Evolutionary conservation across 2,797 vertebrate genomes (phyloP), one percentile per base, ranked within the genome.

Genomic region (Neosilurus mollespiculum): DNA sequence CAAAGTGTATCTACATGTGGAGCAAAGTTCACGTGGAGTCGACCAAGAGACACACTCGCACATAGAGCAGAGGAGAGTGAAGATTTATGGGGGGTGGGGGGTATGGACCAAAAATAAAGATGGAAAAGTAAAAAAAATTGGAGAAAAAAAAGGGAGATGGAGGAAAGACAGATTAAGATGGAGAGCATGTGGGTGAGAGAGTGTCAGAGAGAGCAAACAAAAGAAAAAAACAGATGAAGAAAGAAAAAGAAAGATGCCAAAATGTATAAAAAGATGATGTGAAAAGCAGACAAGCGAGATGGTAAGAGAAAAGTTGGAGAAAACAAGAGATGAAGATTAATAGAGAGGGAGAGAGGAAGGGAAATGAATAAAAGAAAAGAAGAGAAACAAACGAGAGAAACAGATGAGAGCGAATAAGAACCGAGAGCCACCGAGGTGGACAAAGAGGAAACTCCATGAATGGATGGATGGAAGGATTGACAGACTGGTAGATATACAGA

Each of bases 141-240:
- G 12, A 37, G 30, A 59, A 26, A 0, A 26, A 43, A 43, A 43
- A 43, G 6, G 6, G 6, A 43, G 6, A n/a, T 59, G 2, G 54
- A 76, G 56, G 20, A 76, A 76, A 59, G 73, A 15, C 70, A 54
- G 70, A 54, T 9, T 49, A 73, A 54, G 51, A 73, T 9, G n/a
- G 37, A 26, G 51, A 73, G 51, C 8, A 24, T 73, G 70, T 76
- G 73, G 56, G 73, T 76, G 54, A 59, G 56, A 76, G 30, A 76
- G 59, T 59, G 73, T 76, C 56, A 59, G 73, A 59, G 30, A 76
- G 54, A 12, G 54, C 54, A 1, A 75, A 34, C 20, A 22, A 58
- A 5, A 75, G 72, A 71, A 22, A 71, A 22, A 75, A 78, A 86
- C 9, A 84, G n/a, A 87, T 56, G 83, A 62, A 67, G 16, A 59